A percentile compares a stretch with the other conserved stretches of the same genome.
Conservation (phyloP, 2,113 vertebrate genomes). For the Trematomus loennbergii region DNA sequence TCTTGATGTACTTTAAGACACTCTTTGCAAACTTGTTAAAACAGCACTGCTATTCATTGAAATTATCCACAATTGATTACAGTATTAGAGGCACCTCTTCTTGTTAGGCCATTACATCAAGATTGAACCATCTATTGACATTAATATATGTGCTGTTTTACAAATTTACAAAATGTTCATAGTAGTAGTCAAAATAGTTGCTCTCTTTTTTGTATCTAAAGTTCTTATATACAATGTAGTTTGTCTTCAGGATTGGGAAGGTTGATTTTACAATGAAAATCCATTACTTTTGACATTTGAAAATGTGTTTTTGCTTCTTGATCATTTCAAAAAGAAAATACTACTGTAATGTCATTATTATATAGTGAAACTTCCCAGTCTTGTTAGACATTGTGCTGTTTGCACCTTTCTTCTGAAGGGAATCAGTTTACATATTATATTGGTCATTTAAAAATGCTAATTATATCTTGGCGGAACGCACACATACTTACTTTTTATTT, state of each 20-base stretch:
- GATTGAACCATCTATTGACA: background rate
- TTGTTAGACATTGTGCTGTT: conserved; percentile 21
- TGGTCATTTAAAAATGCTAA: background rate
- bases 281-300: background rate
- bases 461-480: background rate
- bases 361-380: conserved; percentile 24
- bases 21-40: conserved; percentile 45
- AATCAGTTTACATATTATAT: background rate
- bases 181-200: background rate
- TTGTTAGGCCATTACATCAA: background rate
- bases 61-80: background rate
- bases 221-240: background rate
- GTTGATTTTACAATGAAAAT: conserved; percentile 9
- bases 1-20: background rate
- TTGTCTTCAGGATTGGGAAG: conserved; percentile 36
- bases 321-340: background rate
- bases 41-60: conserved; percentile 14
- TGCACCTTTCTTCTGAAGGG: conserved; percentile 19
- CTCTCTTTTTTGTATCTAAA: background rate
- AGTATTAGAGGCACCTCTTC: background rate
- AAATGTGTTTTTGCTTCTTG: no score
- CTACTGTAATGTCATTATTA: background rate
- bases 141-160: conserved; percentile 40
- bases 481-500: conserved; percentile 35
- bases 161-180: conserved; percentile 38